Base-by-base conservation (phyloP, 2,113 vertebrate genomes). In the Holacanthus passer region DNA sequence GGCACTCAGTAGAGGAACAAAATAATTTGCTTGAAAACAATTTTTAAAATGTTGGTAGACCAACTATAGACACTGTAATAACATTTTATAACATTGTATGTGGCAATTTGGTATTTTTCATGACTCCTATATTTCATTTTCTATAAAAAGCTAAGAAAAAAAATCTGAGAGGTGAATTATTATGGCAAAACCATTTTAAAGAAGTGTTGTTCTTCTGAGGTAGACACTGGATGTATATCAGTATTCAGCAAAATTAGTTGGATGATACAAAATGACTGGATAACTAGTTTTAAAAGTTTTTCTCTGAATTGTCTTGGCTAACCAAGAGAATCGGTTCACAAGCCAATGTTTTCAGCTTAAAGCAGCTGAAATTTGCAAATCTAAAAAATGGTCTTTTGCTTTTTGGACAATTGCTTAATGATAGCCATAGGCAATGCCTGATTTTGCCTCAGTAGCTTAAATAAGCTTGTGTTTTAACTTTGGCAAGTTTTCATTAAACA, bases 21-120 rank as follows among this genome's bases (percentile, higher is more conserved):
- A 71, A 81, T 70, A 0, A 50, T 70, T 48, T 35, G 45, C 48
- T 79, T 65, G n/a, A 39, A 13, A 56, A 31, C 12, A 14, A 1
- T 55, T 43, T 72, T 60, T 24, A 37, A 52, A 53, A 67, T 52
- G 16, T 22, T 31, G 10, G 43, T 37, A 43, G 6, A 9, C 14
- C 48, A 62, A 16, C 10, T 45, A n/a, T 50, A 11, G 24, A 50
- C 13, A 5, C 2, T 63, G 31, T 14, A 16, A 47, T 56, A 16
- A 56, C 10, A 13, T 32, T 66, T 58, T 41, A 32, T 45, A 68
- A 22, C 2, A 7, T 14, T 74, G 37, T 37, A 7, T 39, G 9
- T 31, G 10, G 13, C 50, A 12, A 17, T 60, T 43, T 78, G 1
- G 16, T 55, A 7, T 60, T 60, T 67, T 24, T 32, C 2, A 64